Base-by-base conservation (phyloP, 2,888 invertebrate genomes). In the Baronia brevicornis region DNA sequence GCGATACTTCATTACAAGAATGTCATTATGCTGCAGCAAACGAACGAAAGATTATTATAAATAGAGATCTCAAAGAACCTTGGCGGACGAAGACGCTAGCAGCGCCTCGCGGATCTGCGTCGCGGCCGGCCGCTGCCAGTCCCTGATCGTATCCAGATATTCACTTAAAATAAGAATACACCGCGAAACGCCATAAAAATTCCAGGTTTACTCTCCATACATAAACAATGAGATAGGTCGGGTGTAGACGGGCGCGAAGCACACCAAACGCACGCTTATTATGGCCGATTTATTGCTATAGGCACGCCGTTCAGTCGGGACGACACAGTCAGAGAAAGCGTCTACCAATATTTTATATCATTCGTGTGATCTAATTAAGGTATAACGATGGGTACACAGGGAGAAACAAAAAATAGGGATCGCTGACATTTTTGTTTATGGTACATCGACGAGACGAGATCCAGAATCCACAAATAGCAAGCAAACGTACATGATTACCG, bases 381-480 rank as follows among this genome's bases (percentile, higher is more conserved):
- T 80, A 60, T 66, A 79, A 69, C 72, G 74, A 74, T 73, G 69
- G 72, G 70, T 70, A 82, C 75, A 75, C 80, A 75, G 72, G 60
- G 63, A 77, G 82, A 84, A 82, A 82, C 82, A 84, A 84, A 85
- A 85, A 84, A 82, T 84, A 63, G 75, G 78, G 82, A 84, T 82
- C 82, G 84, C 84, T 84, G 84, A 84, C 85, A 85, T 84, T 85
- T 84, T 85, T 85, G 84, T 85, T 85, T 85, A 84, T 84, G 84
- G 84, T 84, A 80, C 82, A 79, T 80, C 73, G 77, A 56, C 57
- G 58, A 58, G 63, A 78, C 69, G 71, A 74, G 66, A 77, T 80
- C 71, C 75, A 77, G 77, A 79, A 79, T 80, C 80, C 80, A 79
- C 80, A 82, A 82, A 82, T 79, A 80, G 80, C 74, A 67, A 78